Conservation (phyloP, 2,113 vertebrate genomes). For the Dipodomys spectabilis region DNA sequence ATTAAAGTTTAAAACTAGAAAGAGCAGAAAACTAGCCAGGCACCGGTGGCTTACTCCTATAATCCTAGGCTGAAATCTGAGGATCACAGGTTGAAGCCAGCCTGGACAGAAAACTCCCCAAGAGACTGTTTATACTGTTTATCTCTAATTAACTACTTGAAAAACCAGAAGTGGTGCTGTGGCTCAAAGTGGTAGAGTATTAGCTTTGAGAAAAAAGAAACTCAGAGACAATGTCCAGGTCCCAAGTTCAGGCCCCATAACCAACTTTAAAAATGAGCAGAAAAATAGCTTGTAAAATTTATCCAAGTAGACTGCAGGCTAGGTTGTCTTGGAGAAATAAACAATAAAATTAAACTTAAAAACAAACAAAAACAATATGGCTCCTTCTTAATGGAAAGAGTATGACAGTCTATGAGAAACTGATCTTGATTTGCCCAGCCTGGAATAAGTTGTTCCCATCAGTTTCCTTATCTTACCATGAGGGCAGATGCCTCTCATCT, state of each 20-base stretch:
- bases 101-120: too few species aligned
- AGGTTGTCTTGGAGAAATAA: conserved; percentile 99
- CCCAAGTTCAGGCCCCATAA: too few species aligned
- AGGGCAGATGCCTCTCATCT: not conserved
- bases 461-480: not conserved
- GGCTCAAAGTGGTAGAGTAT: too few species aligned
- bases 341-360: conserved; percentile 93
- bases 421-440: not conserved
- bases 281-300: conserved; percentile 88
- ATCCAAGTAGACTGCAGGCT: conserved; percentile 94
- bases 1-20: conserved; percentile 95
- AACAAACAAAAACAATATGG: not conserved
- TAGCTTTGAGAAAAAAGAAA: too few species aligned
- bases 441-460: not conserved
- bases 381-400: not conserved
- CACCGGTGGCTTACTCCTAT: too few species aligned
- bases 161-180: too few species aligned
- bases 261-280: too few species aligned
- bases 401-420: not conserved
- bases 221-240: too few species aligned
- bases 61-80: too few species aligned
- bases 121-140: too few species aligned
- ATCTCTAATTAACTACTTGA: too few species aligned
- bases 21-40: conserved; percentile 80
- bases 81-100: too few species aligned